phyloP scores from a whole-genome alignment of 2,797 vertebrate species.

The Pempheris klunzingeri region DNA sequence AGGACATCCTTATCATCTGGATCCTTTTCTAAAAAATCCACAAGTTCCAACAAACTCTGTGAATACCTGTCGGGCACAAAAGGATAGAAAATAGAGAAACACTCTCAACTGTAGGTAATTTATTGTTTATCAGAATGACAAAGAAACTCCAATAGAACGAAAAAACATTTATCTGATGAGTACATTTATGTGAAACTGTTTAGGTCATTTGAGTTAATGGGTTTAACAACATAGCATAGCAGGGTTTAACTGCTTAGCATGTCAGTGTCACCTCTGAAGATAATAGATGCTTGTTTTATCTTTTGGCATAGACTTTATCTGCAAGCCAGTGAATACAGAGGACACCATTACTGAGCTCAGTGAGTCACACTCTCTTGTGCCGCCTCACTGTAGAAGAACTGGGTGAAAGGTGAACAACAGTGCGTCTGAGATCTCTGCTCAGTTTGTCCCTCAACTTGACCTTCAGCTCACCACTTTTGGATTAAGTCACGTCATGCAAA shows the following conservation, averaged over 20 bases:
- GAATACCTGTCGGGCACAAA: slow-evolving; percentile 89
- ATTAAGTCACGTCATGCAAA: background rate
- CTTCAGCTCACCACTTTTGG: slow-evolving; percentile 38
- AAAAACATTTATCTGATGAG: background rate
- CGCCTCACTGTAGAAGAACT: slow-evolving; percentile 46
- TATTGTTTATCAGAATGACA: background rate
- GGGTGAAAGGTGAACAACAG: slow-evolving; percentile 74
- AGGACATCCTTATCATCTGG: slow-evolving; percentile 91
- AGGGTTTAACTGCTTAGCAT: background rate
- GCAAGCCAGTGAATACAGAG: slow-evolving; percentile 10
- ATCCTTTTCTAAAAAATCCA: slow-evolving; percentile 93
- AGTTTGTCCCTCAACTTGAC: slow-evolving; percentile 59
- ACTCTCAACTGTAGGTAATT: background rate
- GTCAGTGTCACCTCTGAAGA: background rate
- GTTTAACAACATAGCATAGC: background rate
- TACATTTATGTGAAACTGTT: background rate
- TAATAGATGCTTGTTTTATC: slow-evolving; percentile 8
- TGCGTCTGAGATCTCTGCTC: background rate
- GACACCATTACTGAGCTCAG: slow-evolving; percentile 17
- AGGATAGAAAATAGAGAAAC: background rate
- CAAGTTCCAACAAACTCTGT: slow-evolving; percentile 93
- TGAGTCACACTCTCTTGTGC: slow-evolving; percentile 15
- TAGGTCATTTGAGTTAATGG: background rate
- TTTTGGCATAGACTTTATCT: slow-evolving; percentile 16
- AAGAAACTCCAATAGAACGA: background rate